phyloP scores from a whole-genome alignment of 1,140 invertebrate species.

The Drosophila arizonae region DNA sequence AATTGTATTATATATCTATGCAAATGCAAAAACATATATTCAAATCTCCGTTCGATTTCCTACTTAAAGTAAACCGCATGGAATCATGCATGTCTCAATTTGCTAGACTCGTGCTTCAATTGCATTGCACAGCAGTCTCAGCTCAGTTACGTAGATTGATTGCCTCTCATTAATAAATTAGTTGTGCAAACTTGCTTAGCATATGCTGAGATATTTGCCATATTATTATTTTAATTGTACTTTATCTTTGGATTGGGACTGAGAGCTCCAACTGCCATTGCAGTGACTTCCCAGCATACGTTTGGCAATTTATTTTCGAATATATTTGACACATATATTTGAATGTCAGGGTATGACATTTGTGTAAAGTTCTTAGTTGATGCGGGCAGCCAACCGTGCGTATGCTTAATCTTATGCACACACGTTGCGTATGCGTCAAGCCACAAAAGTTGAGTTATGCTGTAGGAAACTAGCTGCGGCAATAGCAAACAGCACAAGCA shows the following conservation, averaged over 20 bases:
- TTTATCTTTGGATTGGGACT: conserved; percentile 18
- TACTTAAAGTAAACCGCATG: too few relatives aligned
- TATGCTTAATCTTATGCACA: conserved; percentile 69
- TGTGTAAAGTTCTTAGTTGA: conserved; percentile 38
- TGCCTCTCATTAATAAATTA: conserved; percentile 29
- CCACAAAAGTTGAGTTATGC: conserved; percentile 68
- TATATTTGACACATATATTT: conserved; percentile 13
- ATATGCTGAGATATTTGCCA: conserved; percentile 14
- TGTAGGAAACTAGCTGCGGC: conserved; percentile 20
- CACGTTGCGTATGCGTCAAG: conserved; percentile 60
- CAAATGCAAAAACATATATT: too few relatives aligned
- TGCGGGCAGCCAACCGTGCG: conserved; percentile 48
- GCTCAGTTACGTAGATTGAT: conserved; percentile 29
- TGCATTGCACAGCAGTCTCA: not conserved
- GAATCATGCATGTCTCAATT: too few relatives aligned
- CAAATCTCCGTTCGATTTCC: too few relatives aligned
- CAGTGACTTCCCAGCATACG: conserved; percentile 28
- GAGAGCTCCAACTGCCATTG: not conserved
- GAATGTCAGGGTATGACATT: conserved; percentile 41
- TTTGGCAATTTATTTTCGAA: conserved; percentile 41
- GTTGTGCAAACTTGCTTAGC: conserved; percentile 10
- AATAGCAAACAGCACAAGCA: conserved; percentile 2
- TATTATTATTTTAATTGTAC: conserved; percentile 35
- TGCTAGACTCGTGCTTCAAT: not conserved
- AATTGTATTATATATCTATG: too few relatives aligned